Conservation (phyloP, 2,888 invertebrate genomes). For the Cataglyphis rosenhaueri region DNA sequence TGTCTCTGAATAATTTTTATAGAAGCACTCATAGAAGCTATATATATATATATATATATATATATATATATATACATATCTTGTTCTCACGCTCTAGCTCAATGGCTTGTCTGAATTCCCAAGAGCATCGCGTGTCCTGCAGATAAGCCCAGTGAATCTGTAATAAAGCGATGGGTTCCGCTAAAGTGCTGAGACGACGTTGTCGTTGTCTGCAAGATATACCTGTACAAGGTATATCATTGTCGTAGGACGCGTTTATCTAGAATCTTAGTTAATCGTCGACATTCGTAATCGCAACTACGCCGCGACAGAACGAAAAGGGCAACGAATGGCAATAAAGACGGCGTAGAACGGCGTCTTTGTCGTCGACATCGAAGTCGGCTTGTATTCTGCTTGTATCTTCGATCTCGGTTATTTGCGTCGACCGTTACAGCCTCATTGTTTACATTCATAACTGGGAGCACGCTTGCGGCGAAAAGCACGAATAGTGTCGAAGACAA, state of each 20-base stretch:
- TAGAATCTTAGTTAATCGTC: constrained; percentile 71
- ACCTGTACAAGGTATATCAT: constrained; percentile 29
- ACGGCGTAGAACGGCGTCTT: constrained; percentile 62
- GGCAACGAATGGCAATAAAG: constrained; percentile 70
- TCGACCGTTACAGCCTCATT: constrained; percentile 57
- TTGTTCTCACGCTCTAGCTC: constrained; percentile 38
- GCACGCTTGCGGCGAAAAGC: constrained; percentile 64
- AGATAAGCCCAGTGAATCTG: constrained; percentile 68
- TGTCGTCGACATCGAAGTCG: constrained; percentile 44
- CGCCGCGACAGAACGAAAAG: constrained; percentile 64
- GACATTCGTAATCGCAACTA: constrained; percentile 66
- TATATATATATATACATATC: neutral
- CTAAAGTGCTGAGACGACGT: constrained; percentile 15
- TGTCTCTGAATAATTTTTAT: constrained; percentile 9
- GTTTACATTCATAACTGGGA: constrained; percentile 67
- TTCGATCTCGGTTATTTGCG: constrained; percentile 70
- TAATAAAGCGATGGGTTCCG: constrained; percentile 67
- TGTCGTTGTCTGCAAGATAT: constrained; percentile 39
- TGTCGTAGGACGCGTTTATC: constrained; percentile 62
- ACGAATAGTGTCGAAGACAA: constrained; percentile 63
- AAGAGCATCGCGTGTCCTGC: constrained; percentile 69
- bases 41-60: neutral
- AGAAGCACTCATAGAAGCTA: neutral
- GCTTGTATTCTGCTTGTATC: constrained; percentile 56
- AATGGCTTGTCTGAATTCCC: constrained; percentile 66